phyloP scores from a whole-genome alignment of 2,888 invertebrate genomes.

The Formica aserva region DNA sequence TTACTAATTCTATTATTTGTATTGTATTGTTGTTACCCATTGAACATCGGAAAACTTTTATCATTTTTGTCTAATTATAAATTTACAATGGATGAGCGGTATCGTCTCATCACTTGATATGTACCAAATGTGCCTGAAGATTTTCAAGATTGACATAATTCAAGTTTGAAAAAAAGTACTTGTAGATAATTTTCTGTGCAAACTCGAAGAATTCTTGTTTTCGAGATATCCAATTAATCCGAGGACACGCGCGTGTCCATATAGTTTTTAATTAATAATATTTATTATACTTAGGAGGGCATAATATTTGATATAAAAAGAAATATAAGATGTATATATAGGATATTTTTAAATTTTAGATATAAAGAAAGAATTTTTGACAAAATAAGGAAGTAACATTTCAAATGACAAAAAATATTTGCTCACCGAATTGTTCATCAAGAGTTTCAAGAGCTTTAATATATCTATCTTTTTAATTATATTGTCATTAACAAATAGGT shows the following conservation, averaged over 20 bases:
- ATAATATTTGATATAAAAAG: neutral
- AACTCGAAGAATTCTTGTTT: slow-evolving; percentile 1
- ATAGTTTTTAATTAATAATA: slow-evolving; percentile 37
- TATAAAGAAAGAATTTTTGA: neutral
- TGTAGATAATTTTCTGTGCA: slow-evolving; percentile 3
- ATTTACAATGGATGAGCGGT: neutral
- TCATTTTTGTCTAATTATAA: slow-evolving; percentile 17
- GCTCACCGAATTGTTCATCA: slow-evolving; percentile 13
- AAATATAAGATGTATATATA: neutral
- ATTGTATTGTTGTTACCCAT: neutral
- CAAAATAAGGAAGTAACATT: slow-evolving; percentile 1
- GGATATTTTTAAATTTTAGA: neutral
- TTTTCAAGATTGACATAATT: slow-evolving; percentile 11
- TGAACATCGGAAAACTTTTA: neutral
- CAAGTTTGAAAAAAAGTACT: neutral
- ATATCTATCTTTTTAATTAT: slow-evolving; percentile 24
- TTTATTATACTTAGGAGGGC: neutral
- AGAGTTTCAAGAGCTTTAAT: slow-evolving; percentile 35
- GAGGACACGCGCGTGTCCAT: neutral
- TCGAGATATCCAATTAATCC: neutral
- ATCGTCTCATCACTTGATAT: neutral
- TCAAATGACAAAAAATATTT: slow-evolving; percentile 15
- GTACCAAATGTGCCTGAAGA: slow-evolving; percentile 17
- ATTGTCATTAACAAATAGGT: slow-evolving; percentile 31
- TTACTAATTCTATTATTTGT: neutral